Evolutionary conservation across 2,888 invertebrate species (phyloP), one percentile per base, ranked within the genome.

Genomic region (Drosophila lutescens): DNA sequence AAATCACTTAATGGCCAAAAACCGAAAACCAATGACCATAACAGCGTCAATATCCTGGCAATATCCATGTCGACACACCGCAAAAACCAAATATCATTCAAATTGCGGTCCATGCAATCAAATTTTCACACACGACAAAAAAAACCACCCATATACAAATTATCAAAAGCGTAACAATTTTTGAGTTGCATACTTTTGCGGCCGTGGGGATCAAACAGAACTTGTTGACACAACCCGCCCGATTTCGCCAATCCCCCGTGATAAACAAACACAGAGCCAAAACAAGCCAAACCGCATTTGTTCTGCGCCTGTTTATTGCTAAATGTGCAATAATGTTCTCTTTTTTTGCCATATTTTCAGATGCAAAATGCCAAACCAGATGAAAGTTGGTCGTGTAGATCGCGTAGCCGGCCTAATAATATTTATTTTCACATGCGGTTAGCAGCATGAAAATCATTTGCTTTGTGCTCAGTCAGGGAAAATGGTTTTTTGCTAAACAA

Each of bases 381-480:
- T 67, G 20, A 32, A 32, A 20, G 30, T 9, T 57, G 30, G 26
- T 6, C 1, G 20, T 12, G 15, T 40, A 41, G 20, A 20, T 59
- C 32, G 54, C 32, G 53, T 44, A 32, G 59, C 49, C 49, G 62
- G 53, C 60, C 74, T 74, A 87, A 86, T 80, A 88, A 86, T 83
- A 88, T 88, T 88, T 88, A 88, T 85, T 86, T 86, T 80, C 79
- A 60, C 71, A 80, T 88, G 84, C 79, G 84, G 86, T 80, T 80
- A 51, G 63, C 67, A 74, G 68, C 76, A 68, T 62, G 69, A 79
- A 82, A 85, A 80, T 77, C 78, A 74, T 80, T 84, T 83, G 77
- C 70, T 71, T 85, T 86, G 54, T 49, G 41, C 36, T 20, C 53
- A 41, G 38, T 57, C 51, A 13, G 15, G 23, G 23, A 26, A 17